Percentiles rank a stretch among this genome's conserved stretches.
These are phyloP conservation scores for Leucopsar rothschildi DNA, from an alignment of 2,113 vertebrate genomes.

Conservation along the genomic window DNA sequence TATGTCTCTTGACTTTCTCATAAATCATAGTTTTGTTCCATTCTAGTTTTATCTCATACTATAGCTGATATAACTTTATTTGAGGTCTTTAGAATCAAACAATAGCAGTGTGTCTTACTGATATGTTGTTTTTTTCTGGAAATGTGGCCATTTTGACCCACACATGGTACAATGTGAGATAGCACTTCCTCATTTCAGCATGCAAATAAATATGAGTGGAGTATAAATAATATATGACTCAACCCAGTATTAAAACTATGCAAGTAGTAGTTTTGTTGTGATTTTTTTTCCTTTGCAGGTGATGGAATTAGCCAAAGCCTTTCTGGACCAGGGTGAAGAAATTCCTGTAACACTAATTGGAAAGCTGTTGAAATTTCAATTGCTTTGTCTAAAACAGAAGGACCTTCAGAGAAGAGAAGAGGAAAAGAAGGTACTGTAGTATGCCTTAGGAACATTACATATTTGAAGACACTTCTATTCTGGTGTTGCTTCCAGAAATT, in stretches of 20 bases:
- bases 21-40: not conserved
- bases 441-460: not conserved
- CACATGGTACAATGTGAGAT: not conserved
- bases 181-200: not conserved
- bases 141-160: not conserved
- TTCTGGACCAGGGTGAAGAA: conserved; percentile 78
- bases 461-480: not conserved
- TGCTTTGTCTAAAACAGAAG: conserved; percentile 81
- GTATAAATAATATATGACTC: not conserved
- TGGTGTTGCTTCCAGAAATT: not conserved
- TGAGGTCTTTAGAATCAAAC: not conserved
- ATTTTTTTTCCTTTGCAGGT: conserved; percentile 69
- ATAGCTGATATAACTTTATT: not conserved
- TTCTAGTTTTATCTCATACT: not conserved
- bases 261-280: not conserved
- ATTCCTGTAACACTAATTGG: conserved; percentile 82
- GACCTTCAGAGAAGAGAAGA: conserved; percentile 75
- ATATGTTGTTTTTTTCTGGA: not conserved
- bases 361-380: conserved; percentile 89
- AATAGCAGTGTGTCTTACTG: not conserved
- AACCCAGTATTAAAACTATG: not conserved
- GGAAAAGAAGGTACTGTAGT: conserved; percentile 72
- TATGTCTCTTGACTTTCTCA: not conserved
- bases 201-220: not conserved
- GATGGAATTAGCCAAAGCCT: conserved; percentile 73